phyloP scores from a whole-genome alignment of 2,797 vertebrate species.

The Platyrinchus mystaceus region DNA sequence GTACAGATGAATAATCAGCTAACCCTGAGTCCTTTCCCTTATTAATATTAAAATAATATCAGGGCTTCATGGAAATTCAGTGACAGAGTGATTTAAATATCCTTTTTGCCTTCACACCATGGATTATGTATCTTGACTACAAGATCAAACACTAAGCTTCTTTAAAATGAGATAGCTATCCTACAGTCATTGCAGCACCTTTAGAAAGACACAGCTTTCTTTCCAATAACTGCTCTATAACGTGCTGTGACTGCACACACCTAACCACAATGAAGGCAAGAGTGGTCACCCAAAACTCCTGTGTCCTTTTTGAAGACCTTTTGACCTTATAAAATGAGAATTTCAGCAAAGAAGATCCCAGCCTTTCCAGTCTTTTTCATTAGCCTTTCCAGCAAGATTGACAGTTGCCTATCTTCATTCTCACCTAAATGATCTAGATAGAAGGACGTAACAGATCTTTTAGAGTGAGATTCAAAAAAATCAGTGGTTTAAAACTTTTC shows the following conservation, averaged over 20 bases:
- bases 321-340: neutral
- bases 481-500: neutral
- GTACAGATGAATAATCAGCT: neutral
- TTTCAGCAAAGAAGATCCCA: neutral
- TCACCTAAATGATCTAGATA: neutral
- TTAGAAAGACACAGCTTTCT: neutral
- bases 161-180: neutral
- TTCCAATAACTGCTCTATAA: neutral
- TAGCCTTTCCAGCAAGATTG: neutral
- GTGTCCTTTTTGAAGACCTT: neutral
- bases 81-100: neutral
- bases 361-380: neutral
- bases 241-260: neutral
- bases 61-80: neutral
- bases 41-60: neutral
- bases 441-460: neutral
- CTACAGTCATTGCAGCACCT: neutral
- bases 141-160: neutral
- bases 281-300: neutral
- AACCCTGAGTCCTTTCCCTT: neutral
- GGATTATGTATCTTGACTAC: neutral
- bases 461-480: neutral
- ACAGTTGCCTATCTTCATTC: neutral
- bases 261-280: neutral
- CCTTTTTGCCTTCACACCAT: neutral